Base-by-base conservation (phyloP, 2,888 invertebrate genomes). In the Pollenia labialis region DNA sequence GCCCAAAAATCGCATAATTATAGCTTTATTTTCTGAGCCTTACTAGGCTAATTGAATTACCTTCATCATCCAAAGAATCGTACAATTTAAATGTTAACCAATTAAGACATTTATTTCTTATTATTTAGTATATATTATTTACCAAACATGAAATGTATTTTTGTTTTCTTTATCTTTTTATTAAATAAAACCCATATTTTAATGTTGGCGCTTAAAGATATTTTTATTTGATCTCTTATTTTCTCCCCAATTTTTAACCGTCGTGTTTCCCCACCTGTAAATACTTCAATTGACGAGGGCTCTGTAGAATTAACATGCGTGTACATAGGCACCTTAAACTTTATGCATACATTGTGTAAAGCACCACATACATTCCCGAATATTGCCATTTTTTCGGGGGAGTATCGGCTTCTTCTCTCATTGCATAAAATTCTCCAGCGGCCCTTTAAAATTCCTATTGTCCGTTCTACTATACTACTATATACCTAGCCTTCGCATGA, bases 301-400 rank as follows among this genome's bases (percentile, higher is more conserved):
- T 76, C 66, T 44, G 11, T 16, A 18, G 14, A 54, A 23, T 66
- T 52, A 40, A 66, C 32, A 44, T 42, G 64, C 7, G 75, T 64
- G 62, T 75, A 64, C 46, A 46, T 12, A 44, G 46, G 18, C 2
- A 72, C 72, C 8, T 72, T 48, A 46, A 58, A 72, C 42, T 46
- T 18, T 72, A 72, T 69, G 42, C 69, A 74, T n/a, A 75, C 32
- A 42, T 76, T 76, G 66, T 64, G 76, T 44, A 76, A 54, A 66
- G 66, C 76, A 64, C 44, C 60, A 18, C 68, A 79, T 58, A 79
- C 69, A 69, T 79, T 69, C 0, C 40, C 62, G 72, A 80, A 80
- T 64, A 58, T 52, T 62, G 71, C 80, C 80, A 80, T 72, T 80
- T 80, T 79, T 80, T 80, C 69, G 8, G 71, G 52, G 54, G 52